Percentiles rank a stretch among this genome's conserved stretches.
These are phyloP conservation scores for Mactra quadrangularis DNA, from an alignment of 1,140 invertebrate genomes.

Conservation along the genomic window DNA sequence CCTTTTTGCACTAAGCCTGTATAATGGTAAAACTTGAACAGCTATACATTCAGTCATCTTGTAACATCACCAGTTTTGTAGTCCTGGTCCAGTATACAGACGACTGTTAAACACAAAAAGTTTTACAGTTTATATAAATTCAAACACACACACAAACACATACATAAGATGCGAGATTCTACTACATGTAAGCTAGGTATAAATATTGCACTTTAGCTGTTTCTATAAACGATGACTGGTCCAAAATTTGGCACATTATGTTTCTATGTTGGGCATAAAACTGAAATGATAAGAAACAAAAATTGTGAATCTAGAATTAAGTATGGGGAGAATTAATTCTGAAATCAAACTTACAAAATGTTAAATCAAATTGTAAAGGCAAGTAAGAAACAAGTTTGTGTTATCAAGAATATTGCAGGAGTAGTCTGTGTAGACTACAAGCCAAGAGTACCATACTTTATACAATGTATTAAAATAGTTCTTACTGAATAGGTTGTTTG, in stretches of 20 bases:
- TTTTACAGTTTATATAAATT: too few species aligned
- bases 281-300: conserved; percentile 27
- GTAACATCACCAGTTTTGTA: too few species aligned
- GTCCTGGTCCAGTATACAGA: too few species aligned
- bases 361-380: not conserved
- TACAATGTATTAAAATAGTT: not conserved
- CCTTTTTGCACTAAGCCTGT: too few species aligned
- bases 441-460: not conserved
- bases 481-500: too few species aligned
- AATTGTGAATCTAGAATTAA: not conserved
- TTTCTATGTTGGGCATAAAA: conserved; percentile 46
- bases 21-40: too few species aligned
- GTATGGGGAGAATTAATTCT: not conserved
- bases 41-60: too few species aligned
- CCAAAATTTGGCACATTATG: conserved; percentile 7
- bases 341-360: not conserved
- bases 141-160: too few species aligned
- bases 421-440: not conserved
- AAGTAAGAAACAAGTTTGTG: not conserved
- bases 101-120: too few species aligned
- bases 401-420: not conserved
- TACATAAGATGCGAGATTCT: not conserved
- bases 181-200: conserved; percentile 24
- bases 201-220: conserved; percentile 53
- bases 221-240: conserved; percentile 9